phyloP scores from a whole-genome alignment of 2,113 vertebrate genomes.

The Lanius collurio region DNA sequence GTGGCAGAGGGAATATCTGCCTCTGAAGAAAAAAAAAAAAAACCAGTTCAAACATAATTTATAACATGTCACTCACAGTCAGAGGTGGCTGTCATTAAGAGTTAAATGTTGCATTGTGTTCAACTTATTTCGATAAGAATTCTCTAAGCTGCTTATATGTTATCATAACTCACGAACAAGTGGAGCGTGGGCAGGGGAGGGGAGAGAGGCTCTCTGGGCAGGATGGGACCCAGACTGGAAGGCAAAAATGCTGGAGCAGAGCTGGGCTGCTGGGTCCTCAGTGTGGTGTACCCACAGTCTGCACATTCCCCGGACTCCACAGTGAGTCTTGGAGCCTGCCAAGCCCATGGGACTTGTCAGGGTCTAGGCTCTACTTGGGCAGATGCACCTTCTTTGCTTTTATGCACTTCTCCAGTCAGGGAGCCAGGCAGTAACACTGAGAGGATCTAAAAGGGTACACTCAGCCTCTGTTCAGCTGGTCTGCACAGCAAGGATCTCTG shows the following conservation, averaged over 20 bases:
- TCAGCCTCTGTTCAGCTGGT: not conserved
- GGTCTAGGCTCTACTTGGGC: not conserved
- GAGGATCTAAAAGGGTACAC: not conserved
- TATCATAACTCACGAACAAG: conserved; percentile 55
- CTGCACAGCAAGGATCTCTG: not conserved
- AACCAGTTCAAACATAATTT: conserved; percentile 69
- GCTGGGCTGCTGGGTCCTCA: not conserved
- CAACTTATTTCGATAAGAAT: conserved; percentile 58
- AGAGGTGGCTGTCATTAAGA: conserved; percentile 67
- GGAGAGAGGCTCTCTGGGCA: not conserved
- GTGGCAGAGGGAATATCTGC: conserved; percentile 61
- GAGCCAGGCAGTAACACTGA: not conserved
- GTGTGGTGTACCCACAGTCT: not conserved
- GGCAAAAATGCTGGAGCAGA: not conserved
- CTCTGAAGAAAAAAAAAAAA: conserved; percentile 37
- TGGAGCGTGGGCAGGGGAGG: not conserved
- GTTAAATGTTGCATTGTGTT: conserved; percentile 59
- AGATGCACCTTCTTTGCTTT: not conserved
- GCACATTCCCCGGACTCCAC: not conserved
- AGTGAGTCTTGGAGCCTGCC: not conserved
- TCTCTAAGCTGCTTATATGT: conserved; percentile 64
- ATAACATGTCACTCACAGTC: conserved; percentile 65
- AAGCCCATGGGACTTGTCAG: not conserved
- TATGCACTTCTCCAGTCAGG: not conserved
- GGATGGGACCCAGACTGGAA: not conserved